phyloP scores from a whole-genome alignment of 2,113 vertebrate species.

The Corydoras maculifer region DNA sequence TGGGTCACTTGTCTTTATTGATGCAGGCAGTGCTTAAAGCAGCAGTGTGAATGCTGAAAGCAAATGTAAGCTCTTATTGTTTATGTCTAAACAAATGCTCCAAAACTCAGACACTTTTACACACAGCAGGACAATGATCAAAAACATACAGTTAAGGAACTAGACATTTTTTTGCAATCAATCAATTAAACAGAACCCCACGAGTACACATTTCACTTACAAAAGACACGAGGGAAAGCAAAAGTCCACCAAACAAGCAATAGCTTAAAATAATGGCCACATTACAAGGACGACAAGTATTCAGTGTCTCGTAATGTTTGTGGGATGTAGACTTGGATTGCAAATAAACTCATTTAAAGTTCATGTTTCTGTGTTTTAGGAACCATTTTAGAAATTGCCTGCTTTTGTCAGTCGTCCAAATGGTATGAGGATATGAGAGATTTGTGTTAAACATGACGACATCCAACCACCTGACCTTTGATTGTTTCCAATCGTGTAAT shows the following conservation, averaged over 20 bases:
- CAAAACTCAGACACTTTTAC: constrained; percentile 11
- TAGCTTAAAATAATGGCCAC: constrained; percentile 10
- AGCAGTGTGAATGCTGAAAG: constrained; percentile 3
- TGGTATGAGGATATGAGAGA: too few relatives aligned
- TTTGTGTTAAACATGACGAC: too few relatives aligned
- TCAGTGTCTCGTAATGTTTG: constrained; percentile 1
- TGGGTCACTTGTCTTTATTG: constrained; percentile 14
- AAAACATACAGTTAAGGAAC: constrained; percentile 3
- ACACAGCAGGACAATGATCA: constrained; percentile 16
- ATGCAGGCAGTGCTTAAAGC: not conserved
- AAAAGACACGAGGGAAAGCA: constrained; percentile 8
- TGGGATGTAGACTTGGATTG: not conserved
- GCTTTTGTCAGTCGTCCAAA: too few relatives aligned
- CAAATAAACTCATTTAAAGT: not conserved
- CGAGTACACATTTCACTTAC: constrained; percentile 10
- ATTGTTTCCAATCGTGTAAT: too few relatives aligned
- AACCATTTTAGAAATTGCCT: too few relatives aligned
- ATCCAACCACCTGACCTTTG: too few relatives aligned
- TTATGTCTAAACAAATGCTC: constrained; percentile 14
- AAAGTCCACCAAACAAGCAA: constrained; percentile 13
- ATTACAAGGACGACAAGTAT: not conserved
- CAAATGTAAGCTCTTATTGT: not conserved
- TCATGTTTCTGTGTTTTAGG: not conserved
- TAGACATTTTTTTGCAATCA: constrained; percentile 15
- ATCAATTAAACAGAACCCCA: constrained; percentile 8